Base-by-base conservation (phyloP, 2,888 invertebrate genomes). In the Antheraea yamamai region DNA sequence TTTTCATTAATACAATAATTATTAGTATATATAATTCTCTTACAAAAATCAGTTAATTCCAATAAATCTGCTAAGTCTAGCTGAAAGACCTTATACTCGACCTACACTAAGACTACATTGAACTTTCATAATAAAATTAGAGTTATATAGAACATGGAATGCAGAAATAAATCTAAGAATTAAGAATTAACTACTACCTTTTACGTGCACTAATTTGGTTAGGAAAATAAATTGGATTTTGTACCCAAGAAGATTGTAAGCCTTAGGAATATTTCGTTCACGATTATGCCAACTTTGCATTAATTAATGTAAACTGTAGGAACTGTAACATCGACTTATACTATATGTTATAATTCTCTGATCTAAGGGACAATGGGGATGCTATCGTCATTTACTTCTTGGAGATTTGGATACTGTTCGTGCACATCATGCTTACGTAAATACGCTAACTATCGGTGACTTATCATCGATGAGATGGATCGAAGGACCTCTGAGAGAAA, bases 361-460 rank as follows among this genome's bases (percentile, higher is more conserved):
- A 18, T 72, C 82, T 3, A 82, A 95, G 88, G 95, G 95, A 16
- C 89, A 94, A 83, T 97, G 95, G 97, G 97, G 98, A n/a, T 97
- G 97, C 0, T 98, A 98, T 87, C 96, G 98, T n/a, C 98, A 99
- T 90, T 88, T 98, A 16, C 95, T 96, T 0, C 87, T 98, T 1
- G 95, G 95, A 12, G 93, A 96, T 72, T 78, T 94, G 26, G 86
- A 91, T 12, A 89, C 89, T 0, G 91, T 95, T 0, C 86, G 91
- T 4, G 93, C 89, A 14, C 95, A 96, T 78, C 97, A 98, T 87
- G 97, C 97, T 0, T 98, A 96, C 87, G 96, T 97, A 3, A 98
- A 98, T 89, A 96, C 97, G 0, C 84, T 96, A 20, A 96, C 97
- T 0, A 96, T 97, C 75, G 99, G 99, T 73, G 99, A 99, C 87